Evolutionary conservation across 2,888 invertebrate genomes (phyloP).

Genomic region (Eueremaeus valkanovi): DNA sequence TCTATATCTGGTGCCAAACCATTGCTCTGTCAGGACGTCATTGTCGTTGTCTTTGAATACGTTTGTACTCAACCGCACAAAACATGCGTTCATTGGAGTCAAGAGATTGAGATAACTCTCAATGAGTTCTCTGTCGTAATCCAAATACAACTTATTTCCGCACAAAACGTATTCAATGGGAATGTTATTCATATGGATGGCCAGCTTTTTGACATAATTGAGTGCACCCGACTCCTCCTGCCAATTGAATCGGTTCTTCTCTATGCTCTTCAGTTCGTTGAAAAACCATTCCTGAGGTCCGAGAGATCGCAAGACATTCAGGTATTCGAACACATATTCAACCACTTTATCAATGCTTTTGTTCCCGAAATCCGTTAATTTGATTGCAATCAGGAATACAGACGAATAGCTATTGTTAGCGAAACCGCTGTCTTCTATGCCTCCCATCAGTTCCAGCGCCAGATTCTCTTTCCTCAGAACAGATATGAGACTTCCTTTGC

Average conservation of each 20-base stretch:
- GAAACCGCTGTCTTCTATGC: constrained; percentile 61
- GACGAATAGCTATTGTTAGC: constrained; percentile 75
- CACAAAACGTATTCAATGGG: constrained; percentile 72
- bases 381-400: constrained; percentile 66
- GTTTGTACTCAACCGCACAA: constrained; percentile 65
- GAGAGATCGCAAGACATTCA: constrained; percentile 64
- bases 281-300: constrained; percentile 68
- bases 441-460: constrained; percentile 50
- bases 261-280: constrained; percentile 68
- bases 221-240: constrained; percentile 59
- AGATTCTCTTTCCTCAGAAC: constrained; percentile 48
- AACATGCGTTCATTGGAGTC: constrained; percentile 64
- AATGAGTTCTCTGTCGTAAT: constrained; percentile 69
- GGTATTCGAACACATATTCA: constrained; percentile 65
- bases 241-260: constrained; percentile 54
- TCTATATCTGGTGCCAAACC: constrained; percentile 72
- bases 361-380: constrained; percentile 72
- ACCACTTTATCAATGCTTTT: constrained; percentile 63
- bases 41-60: constrained; percentile 57
- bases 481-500: constrained; percentile 42
- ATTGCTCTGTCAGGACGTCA: constrained; percentile 62
- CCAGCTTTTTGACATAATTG: constrained; percentile 72
- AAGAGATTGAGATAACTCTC: constrained; percentile 61
- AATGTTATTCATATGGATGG: constrained; percentile 74
- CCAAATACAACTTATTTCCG: constrained; percentile 68